A percentile compares a stretch with the other conserved stretches of the same genome.
Conservation (phyloP, 2,113 vertebrate species). For the Globicephala melas region DNA sequence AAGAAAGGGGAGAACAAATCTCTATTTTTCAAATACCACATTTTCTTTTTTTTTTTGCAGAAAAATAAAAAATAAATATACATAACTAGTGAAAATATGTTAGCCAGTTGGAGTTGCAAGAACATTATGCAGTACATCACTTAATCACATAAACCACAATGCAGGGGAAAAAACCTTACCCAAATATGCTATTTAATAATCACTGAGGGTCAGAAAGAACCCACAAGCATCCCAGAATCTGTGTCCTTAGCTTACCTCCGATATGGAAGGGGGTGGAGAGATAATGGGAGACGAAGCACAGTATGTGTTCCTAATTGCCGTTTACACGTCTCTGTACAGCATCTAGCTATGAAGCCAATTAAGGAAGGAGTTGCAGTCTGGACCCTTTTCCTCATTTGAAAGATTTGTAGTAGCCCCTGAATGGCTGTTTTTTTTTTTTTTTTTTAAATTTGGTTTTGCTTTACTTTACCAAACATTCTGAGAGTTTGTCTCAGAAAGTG, state of each 20-base stretch:
- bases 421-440: not conserved
- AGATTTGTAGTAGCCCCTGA: not conserved
- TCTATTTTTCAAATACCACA: not conserved
- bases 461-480: slow-evolving; percentile 28
- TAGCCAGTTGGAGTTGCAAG: slow-evolving; percentile 62
- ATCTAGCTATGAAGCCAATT: not conserved
- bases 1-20: not conserved
- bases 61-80: slow-evolving; percentile 36
- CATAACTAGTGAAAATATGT: slow-evolving; percentile 50
- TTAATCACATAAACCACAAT: slow-evolving; percentile 65
- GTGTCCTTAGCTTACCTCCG: slow-evolving; percentile 71
- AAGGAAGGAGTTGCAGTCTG: not conserved
- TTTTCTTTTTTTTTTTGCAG: slow-evolving; percentile 40
- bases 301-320: not conserved
- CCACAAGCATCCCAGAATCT: slow-evolving; percentile 61
- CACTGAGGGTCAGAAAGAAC: slow-evolving; percentile 48
- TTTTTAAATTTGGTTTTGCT: not conserved
- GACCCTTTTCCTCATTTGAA: not conserved
- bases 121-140: slow-evolving; percentile 45
- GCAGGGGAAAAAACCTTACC: not conserved
- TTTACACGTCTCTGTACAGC: not conserved
- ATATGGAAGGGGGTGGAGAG: not conserved
- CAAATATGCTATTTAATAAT: slow-evolving; percentile 24
- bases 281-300: not conserved
- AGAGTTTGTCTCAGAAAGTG: slow-evolving; percentile 25